Evolutionary conservation across 2,113 vertebrate genomes (phyloP), one percentile per base, ranked within the genome.

Genomic region (Aythya baeri): DNA sequence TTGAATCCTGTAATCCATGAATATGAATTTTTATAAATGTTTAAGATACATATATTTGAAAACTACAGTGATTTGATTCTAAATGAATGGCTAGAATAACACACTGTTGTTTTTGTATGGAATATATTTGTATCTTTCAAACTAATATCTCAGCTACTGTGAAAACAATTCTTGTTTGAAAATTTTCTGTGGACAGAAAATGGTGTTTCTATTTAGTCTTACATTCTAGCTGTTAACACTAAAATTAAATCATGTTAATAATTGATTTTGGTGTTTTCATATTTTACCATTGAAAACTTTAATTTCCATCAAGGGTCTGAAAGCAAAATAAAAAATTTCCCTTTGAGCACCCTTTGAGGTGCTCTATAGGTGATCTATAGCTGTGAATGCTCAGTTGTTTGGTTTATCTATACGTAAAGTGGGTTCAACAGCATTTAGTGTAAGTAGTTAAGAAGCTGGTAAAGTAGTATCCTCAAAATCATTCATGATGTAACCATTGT

Each of bases 371-470:
- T 76, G 63, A 59, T 17, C 20, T 20, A n/a, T 14, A 71, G 50
- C 32, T 59, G 36, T 41, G 58, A 54, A 46, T 54, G 44, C 14
- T 65, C 4, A 27, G 22, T 36, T 79, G 36, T 32, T 86, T 0
- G 0, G 5, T 71, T 71, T 71, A 26, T 34, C 43, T 32, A 10
- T 27, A 9, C 4, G 2, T 21, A 38, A 3, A 2, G 29, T 13
- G 18, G 29, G 11, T n/a, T 67, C 22, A 68, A 6, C 25, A 50
- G 10, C 17, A 11, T 73, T 78, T 54, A 72, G 13, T 61, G 31
- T 32, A 43, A 73, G 31, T 43, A 54, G 36, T 82, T 55, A 55
- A 32, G 70, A 54, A 73, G 23, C 34, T 78, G 66, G 7, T 57
- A 13, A 81, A 81, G n/a, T 23, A 22, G 11, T 38, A 54, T 49